Conservation (phyloP, 2,888 invertebrate genomes). For the Microctonus brassicae region DNA sequence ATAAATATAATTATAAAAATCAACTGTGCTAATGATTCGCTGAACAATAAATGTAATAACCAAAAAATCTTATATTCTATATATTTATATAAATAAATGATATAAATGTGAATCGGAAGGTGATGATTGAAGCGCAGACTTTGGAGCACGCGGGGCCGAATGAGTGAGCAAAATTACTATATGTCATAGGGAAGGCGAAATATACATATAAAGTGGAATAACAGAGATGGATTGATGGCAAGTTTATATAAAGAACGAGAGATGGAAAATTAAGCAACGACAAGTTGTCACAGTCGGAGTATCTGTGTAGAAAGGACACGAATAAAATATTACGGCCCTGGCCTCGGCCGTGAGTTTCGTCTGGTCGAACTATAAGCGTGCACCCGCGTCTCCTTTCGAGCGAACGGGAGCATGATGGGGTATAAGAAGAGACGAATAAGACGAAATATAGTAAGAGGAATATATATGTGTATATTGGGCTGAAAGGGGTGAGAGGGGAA, state of each 20-base stretch:
- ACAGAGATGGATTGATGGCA: background rate
- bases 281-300: constrained; percentile 19
- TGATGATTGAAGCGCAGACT: background rate
- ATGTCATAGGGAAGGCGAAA: background rate
- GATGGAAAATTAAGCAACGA: background rate
- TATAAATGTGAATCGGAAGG: background rate
- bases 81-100: background rate
- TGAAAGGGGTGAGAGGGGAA: constrained; percentile 12
- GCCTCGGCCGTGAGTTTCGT: constrained; percentile 36
- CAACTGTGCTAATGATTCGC: too few relatives aligned
- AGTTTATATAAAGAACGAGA: background rate
- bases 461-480: background rate
- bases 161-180: background rate
- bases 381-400: constrained; percentile 40
- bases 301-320: constrained; percentile 7
- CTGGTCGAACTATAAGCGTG: constrained; percentile 37
- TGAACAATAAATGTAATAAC: too few relatives aligned
- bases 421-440: background rate
- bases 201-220: background rate
- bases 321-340: constrained; percentile 44
- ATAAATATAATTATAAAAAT: too few relatives aligned
- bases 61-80: too few relatives aligned
- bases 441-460: background rate
- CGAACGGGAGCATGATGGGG: constrained; percentile 16
- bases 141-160: background rate